Percentiles rank a stretch among this genome's conserved stretches.
These are phyloP conservation scores for Temnothorax ravouxi DNA, from an alignment of 2,888 invertebrate species.

Conservation along the genomic window DNA sequence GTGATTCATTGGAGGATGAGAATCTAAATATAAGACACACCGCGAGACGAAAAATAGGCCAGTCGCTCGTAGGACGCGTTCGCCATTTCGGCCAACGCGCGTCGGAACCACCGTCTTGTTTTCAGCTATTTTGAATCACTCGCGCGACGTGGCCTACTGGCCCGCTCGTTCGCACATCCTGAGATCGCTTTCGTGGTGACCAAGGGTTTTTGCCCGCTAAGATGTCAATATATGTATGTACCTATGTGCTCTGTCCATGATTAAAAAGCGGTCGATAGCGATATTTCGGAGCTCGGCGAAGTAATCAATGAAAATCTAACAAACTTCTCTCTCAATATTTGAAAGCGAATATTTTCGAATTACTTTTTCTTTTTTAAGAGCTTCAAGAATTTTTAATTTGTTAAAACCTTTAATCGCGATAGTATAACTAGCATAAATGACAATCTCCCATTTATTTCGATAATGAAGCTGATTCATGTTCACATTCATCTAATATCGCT, in stretches of 20 bases:
- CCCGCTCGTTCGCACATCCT: constrained; percentile 48
- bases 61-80: constrained; percentile 69
- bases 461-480: background rate
- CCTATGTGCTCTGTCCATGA: background rate
- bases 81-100: constrained; percentile 60
- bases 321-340: background rate
- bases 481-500: background rate
- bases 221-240: background rate
- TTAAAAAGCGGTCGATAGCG: background rate
- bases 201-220: background rate
- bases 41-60: constrained; percentile 83
- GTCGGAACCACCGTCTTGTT: constrained; percentile 79
- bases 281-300: background rate
- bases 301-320: background rate
- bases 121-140: constrained; percentile 84
- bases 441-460: background rate
- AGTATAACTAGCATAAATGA: background rate
- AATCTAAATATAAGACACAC: constrained; percentile 82
- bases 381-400: background rate
- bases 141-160: constrained; percentile 75
- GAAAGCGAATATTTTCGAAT: background rate
- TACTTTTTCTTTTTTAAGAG: background rate
- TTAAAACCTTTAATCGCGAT: background rate
- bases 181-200: constrained; percentile 27
- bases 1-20: constrained; percentile 81